A percentile compares a stretch with the other conserved stretches of the same genome.
Conservation (phyloP, 2,113 vertebrate genomes). For the Lagopus leucura region DNA sequence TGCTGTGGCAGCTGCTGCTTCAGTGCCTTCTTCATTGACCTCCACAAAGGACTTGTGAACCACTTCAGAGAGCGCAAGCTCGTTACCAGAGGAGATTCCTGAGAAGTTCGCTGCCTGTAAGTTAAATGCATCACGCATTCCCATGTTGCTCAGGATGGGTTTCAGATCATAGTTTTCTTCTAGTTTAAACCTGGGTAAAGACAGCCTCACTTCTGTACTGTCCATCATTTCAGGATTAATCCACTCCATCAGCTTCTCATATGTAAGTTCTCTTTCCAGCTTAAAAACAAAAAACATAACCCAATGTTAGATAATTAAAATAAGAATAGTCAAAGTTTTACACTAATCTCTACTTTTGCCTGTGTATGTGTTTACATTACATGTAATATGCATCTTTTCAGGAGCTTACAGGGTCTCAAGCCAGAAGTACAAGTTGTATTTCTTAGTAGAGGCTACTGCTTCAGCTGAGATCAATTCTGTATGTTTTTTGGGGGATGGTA, state of each 20-base stretch:
- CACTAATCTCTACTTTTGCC: no score
- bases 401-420: background rate
- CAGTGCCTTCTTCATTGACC: slow-evolving; percentile 92
- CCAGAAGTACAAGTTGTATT: background rate
- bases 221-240: slow-evolving; percentile 80
- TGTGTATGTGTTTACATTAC: background rate
- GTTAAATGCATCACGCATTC: slow-evolving; percentile 85
- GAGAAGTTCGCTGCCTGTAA: slow-evolving; percentile 71
- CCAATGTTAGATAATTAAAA: background rate
- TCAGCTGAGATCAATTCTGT: background rate
- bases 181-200: slow-evolving; percentile 86
- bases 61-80: slow-evolving; percentile 85
- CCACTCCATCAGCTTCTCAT: slow-evolving; percentile 83
- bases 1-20: slow-evolving; percentile 86
- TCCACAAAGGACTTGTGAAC: slow-evolving; percentile 91
- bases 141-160: slow-evolving; percentile 76
- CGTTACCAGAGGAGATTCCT: slow-evolving; percentile 77
- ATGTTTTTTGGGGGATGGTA: background rate
- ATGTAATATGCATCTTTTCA: accelerated
- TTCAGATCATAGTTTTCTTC: slow-evolving; percentile 83
- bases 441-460: accelerated
- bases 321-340: background rate
- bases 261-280: slow-evolving; percentile 83
- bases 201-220: slow-evolving; percentile 70
- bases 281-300: slow-evolving; percentile 36